Evolutionary conservation across 2,113 vertebrate genomes (phyloP).

Genomic region (Empidonax alnorum): DNA sequence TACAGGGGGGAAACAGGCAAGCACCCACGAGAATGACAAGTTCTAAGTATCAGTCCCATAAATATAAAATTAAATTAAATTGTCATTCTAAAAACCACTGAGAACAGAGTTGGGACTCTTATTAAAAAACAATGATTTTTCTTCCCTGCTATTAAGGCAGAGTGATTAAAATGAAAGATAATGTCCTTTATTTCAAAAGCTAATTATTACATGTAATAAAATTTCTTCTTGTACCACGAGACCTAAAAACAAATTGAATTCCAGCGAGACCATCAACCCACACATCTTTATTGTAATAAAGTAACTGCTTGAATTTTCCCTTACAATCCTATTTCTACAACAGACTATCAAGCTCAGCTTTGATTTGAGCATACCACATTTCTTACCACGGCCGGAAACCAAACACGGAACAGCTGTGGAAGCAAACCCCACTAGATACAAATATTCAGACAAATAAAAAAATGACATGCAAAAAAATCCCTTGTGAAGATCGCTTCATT

Average conservation of each 20-base stretch:
- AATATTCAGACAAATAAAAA: not conserved
- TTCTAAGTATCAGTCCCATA: not conserved
- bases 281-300: not conserved
- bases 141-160: not conserved
- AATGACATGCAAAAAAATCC: not conserved
- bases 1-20: not conserved
- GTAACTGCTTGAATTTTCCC: not conserved
- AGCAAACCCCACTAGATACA: not conserved
- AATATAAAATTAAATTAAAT: constrained; percentile 16
- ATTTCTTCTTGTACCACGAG: not conserved
- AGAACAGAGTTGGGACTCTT: not conserved
- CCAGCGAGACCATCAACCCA: not conserved
- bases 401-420: constrained; percentile 32
- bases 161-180: constrained; percentile 42
- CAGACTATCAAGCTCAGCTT: not conserved
- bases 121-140: not conserved
- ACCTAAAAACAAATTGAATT: not conserved
- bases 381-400: not conserved
- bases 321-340: not conserved
- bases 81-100: not conserved
- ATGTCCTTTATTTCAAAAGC: constrained; percentile 11
- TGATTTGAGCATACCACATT: not conserved
- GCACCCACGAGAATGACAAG: not conserved
- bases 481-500: not conserved
- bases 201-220: constrained; percentile 14